Evolutionary conservation across 2,888 invertebrate genomes (phyloP).

Genomic region (Drosophila siamana): DNA sequence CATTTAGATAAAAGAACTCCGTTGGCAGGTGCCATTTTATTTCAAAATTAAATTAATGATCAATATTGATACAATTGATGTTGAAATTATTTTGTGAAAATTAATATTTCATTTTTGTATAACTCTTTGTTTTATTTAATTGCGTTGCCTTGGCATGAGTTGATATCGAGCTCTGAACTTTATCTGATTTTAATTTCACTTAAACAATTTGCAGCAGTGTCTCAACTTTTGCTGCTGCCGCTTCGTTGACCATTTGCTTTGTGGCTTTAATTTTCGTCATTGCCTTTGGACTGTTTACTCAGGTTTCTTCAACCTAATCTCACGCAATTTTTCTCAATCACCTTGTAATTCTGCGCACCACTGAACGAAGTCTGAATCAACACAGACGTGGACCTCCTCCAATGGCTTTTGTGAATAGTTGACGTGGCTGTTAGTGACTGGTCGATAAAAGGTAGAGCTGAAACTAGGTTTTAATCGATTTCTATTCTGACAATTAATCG

Average conservation of each 20-base stretch:
- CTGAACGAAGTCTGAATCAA: conserved; percentile 13
- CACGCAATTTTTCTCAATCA: conserved; percentile 65
- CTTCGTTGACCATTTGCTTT: conserved; percentile 52
- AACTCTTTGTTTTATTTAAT: conserved; percentile 17
- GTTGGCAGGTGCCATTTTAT: conserved; percentile 68
- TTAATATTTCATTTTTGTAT: conserved; percentile 54
- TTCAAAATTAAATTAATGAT: conserved; percentile 18
- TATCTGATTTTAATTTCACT: conserved; percentile 60
- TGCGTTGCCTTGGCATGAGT: conserved; percentile 38
- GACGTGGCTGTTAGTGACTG: conserved; percentile 63
- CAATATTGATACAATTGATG: conserved; percentile 4
- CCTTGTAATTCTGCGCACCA: conserved; percentile 60
- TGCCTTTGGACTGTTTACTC: conserved; percentile 45
- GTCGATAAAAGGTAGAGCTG: conserved; percentile 4
- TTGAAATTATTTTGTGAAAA: conserved; percentile 17
- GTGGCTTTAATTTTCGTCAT: conserved; percentile 72
- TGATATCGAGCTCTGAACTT: conserved; percentile 48
- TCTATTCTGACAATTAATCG: no score
- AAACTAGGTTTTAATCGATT: no score
- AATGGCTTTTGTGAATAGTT: conserved; percentile 55
- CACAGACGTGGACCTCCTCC: conserved; percentile 61
- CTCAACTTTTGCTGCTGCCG: conserved; percentile 45
- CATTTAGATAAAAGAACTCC: conserved; percentile 83
- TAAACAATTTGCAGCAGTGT: conserved; percentile 48
- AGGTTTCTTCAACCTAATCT: conserved; percentile 56